Percentiles rank a stretch among this genome's conserved stretches.
Evolutionary conservation across 1,140 invertebrate species (phyloP).

Genomic region (Drosophila bifasciata): DNA sequence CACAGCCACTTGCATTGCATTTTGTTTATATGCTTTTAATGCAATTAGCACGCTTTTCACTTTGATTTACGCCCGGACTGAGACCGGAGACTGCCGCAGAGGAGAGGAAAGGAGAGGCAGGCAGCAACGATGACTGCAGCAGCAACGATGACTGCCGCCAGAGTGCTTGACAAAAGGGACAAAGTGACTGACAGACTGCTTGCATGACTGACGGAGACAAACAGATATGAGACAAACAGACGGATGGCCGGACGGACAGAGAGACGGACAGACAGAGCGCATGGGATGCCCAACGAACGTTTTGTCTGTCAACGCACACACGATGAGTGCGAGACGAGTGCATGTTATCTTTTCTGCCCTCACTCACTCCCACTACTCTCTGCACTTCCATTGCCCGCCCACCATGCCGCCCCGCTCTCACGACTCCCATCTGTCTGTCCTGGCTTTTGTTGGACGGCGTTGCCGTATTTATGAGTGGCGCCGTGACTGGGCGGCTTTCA

Average conservation of each 20-base stretch:
- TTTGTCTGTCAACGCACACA: conserved; percentile 50
- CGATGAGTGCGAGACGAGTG: conserved; percentile 30
- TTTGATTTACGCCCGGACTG: conserved; percentile 76
- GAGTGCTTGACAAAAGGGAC: conserved; percentile 36
- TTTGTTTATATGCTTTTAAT: conserved; percentile 83
- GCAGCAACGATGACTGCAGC: conserved; percentile 22
- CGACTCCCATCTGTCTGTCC: neutral
- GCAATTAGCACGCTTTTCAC: conserved; percentile 82
- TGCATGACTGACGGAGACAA: conserved; percentile 47
- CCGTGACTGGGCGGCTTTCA: conserved; percentile 58
- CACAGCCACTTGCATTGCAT: conserved; percentile 80
- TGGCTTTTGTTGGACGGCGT: neutral
- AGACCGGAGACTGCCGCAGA: conserved; percentile 45
- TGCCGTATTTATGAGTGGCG: conserved; percentile 65
- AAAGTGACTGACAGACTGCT: conserved; percentile 21
- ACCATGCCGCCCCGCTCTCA: neutral
- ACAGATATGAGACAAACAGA: conserved; percentile 33
- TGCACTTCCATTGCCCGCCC: neutral
- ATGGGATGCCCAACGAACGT: conserved; percentile 30
- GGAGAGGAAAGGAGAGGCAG: neutral
- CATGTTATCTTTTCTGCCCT: conserved; percentile 9
- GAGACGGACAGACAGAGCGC: neutral
- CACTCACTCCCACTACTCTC: neutral
- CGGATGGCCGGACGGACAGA: neutral
- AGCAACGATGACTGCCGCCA: conserved; percentile 7